Percentiles rank a stretch among this genome's conserved stretches.
Conservation (phyloP, 2,797 vertebrate genomes). For the Pseudochirops corinnae region DNA sequence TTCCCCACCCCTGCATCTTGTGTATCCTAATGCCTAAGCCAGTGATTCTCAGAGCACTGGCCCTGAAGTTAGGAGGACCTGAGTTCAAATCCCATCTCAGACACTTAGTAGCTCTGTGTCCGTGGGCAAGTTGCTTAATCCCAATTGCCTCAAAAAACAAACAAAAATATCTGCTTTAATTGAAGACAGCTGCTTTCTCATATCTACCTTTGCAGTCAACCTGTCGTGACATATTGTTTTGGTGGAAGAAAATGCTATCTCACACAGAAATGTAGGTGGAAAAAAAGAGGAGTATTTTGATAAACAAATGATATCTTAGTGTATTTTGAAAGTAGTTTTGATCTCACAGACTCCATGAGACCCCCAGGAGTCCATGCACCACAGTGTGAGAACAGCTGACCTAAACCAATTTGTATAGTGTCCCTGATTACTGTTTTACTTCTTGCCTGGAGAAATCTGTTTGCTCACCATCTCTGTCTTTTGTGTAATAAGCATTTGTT, state of each 20-base stretch:
- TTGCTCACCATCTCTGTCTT: not conserved
- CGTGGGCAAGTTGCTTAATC: too few species aligned
- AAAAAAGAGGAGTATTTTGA: not conserved
- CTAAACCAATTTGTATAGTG: too few species aligned
- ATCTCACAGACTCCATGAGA: not conserved
- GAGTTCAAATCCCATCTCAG: too few species aligned
- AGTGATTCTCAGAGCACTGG: not conserved
- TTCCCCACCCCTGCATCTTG: too few species aligned
- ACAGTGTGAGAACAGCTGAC: not conserved
- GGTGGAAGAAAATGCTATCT: not conserved
- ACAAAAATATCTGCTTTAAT: not conserved
- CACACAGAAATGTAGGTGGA: not conserved
- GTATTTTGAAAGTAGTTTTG: not conserved
- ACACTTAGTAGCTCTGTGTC: too few species aligned
- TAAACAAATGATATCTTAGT: not conserved
- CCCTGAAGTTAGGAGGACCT: too few species aligned
- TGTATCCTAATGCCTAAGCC: not conserved
- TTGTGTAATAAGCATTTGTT: not conserved
- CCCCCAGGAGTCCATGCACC: not conserved
- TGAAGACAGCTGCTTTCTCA: not conserved
- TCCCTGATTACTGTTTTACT: too few species aligned
- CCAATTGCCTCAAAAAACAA: too few species aligned
- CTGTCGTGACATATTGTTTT: not conserved
- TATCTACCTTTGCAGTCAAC: not conserved
- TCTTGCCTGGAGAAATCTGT: not conserved